Evolutionary conservation across 37 sponge, comb jelly and placozoan genomes (phyloP), one percentile per base, ranked within the genome.

Genomic region (Halisarca cf. caerulea): DNA sequence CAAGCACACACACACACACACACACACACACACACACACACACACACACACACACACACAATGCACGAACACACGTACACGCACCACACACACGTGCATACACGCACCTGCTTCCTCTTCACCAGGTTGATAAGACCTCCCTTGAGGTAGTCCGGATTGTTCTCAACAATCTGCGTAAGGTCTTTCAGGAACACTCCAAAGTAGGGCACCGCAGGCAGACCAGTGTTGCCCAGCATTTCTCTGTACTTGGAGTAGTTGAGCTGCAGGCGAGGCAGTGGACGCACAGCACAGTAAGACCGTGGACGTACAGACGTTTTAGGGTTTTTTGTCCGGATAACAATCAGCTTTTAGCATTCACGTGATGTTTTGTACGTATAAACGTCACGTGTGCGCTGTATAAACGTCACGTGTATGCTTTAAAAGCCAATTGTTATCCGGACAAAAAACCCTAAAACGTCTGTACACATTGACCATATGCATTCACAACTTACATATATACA

Each of bases 81-180:
- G 15, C 25, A 62, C n/a, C n/a, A n/a, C 64, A 62, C 30, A 62
- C 30, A 62, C 30, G 15, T 7, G 15, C 30, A 28, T 41, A 58
- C 60, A 75, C 88, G 90, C 9, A 99, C 89, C 90, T 92, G 93
- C 41, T 93, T 60, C 35, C 99, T 69, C 85, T 99, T 99, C 69
- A 87, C 84, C 17, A 96, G 61, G 81, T 99, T 99, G 80, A 99
- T 89, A 28, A 96, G 88, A 0, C 98, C 98, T 0, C 95, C 91
- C 51, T 81, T 80, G 28, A 99, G 79, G 82, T 89, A 96, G 82
- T 96, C 97, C 0, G 96, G 97, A 70, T 96, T 96, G 34, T 90
- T 94, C 35, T 96, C 95, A 35, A 81, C 87, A 33, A 94, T 89
- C 74, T 86, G 92, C 11, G 91, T 92, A 23, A 99, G 82, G 68